These are phyloP conservation scores for Tenebrosternarchus preto DNA, from an alignment of 2,113 vertebrate genomes.

Conservation along the genomic window DNA sequence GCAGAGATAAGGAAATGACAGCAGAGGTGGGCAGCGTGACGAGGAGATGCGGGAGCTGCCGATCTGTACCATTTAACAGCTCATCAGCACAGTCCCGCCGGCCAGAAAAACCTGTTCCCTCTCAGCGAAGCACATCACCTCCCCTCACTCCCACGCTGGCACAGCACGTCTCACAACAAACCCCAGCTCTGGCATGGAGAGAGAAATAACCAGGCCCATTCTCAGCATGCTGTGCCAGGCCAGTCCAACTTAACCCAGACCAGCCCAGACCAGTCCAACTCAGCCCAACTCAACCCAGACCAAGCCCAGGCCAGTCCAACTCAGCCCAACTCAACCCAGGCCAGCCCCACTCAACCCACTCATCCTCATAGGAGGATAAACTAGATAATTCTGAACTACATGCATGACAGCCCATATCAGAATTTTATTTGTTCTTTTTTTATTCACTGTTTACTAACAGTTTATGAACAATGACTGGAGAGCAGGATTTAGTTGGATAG, in stretches of 20 bases:
- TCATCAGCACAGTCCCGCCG: conserved; percentile 48
- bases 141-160: conserved; percentile 24
- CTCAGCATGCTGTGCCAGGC: too few species aligned
- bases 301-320: too few species aligned
- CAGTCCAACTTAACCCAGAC: too few species aligned
- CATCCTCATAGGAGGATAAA: neutral
- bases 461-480: neutral
- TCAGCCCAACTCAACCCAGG: too few species aligned
- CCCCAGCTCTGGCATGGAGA: conserved; percentile 29
- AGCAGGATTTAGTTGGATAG: too few species aligned
- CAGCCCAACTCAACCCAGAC: too few species aligned
- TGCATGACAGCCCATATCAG: neutral
- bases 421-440: neutral
- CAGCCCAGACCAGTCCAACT: too few species aligned
- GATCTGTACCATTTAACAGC: conserved; percentile 49
- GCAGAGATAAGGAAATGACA: conserved; percentile 45
- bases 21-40: neutral
- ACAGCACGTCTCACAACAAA: conserved; percentile 27
- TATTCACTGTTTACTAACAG: neutral
- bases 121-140: conserved; percentile 38
- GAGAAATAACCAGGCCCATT: conserved; percentile 32
- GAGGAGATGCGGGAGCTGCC: conserved; percentile 17
- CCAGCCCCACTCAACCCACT: too few species aligned
- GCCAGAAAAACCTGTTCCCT: conserved; percentile 48
- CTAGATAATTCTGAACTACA: neutral